Conservation (phyloP, 1,140 invertebrate genomes). For the Ectropis grisescens region DNA sequence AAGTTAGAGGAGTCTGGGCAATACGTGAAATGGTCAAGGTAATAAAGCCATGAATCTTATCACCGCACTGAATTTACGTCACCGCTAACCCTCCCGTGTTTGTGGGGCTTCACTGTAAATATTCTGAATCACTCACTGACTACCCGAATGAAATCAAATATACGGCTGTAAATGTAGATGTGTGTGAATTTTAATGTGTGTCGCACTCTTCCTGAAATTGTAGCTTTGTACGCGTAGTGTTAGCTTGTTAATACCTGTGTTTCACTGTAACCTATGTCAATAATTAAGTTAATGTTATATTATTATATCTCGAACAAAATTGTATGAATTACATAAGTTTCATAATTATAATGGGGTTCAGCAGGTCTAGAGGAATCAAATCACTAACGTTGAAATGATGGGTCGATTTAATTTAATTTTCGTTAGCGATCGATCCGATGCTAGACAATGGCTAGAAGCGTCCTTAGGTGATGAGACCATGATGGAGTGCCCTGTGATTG, state of each 20-base stretch:
- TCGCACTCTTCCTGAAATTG: constrained; percentile 25
- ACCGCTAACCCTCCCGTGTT: constrained; percentile 58
- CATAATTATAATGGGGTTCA: too few species aligned
- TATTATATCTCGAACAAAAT: too few species aligned
- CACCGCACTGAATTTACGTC: constrained; percentile 42
- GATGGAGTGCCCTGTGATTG: too few species aligned
- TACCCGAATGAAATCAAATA: constrained; percentile 19
- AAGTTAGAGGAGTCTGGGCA: constrained; percentile 33
- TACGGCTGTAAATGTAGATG: constrained; percentile 14
- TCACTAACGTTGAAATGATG: too few species aligned
- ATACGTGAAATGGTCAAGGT: constrained; percentile 67
- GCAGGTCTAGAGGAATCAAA: too few species aligned
- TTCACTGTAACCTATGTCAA: too few species aligned
- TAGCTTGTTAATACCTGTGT: background rate
- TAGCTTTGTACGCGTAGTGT: constrained; percentile 6
- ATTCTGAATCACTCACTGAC: constrained; percentile 51
- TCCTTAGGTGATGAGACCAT: too few species aligned
- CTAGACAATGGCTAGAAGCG: too few species aligned
- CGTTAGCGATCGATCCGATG: too few species aligned
- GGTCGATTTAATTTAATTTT: too few species aligned
- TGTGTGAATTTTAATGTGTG: constrained; percentile 24
- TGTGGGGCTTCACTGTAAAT: constrained; percentile 61
- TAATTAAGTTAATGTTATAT: too few species aligned
- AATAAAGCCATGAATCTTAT: constrained; percentile 57
- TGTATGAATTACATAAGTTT: too few species aligned